phyloP scores from a whole-genome alignment of 92 coral and sea anemone species.

The Hydrozoanthus gracilis region DNA sequence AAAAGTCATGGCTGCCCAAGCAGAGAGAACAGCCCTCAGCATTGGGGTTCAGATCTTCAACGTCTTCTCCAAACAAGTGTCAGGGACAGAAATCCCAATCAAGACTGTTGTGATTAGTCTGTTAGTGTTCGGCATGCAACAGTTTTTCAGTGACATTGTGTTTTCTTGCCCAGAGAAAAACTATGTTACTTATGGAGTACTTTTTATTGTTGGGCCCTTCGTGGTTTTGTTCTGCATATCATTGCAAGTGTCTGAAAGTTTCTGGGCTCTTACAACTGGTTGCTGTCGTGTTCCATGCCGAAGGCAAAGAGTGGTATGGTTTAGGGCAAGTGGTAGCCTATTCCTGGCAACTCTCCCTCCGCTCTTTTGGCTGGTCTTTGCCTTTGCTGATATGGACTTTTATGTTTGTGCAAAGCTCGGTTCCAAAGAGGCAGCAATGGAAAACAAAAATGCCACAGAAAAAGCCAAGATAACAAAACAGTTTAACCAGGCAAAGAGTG shows the following conservation, averaged over 20 bases:
- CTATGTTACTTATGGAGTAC: conserved; percentile 60
- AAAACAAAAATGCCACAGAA: conserved; percentile 57
- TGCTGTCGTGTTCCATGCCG: conserved; percentile 40
- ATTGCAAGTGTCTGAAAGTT: conserved; percentile 67
- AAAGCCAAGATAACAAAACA: conserved; percentile 41
- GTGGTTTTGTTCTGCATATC: conserved; percentile 75
- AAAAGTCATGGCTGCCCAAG: background rate
- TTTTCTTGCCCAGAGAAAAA: conserved; percentile 75
- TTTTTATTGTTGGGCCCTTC: conserved; percentile 76
- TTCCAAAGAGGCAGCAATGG: conserved; percentile 55
- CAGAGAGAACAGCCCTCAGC: conserved; percentile 17
- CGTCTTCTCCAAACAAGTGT: conserved; percentile 18
- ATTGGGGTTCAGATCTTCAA: conserved; percentile 23
- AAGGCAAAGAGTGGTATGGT: conserved; percentile 61
- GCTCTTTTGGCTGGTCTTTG: conserved; percentile 73
- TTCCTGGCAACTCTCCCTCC: conserved; percentile 78
- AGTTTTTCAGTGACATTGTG: conserved; percentile 71
- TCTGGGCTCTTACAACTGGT: conserved; percentile 81
- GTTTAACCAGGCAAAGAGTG: conserved; percentile 59
- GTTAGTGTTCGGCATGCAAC: conserved; percentile 70
- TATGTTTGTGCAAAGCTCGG: conserved; percentile 81
- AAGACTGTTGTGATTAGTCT: conserved; percentile 68
- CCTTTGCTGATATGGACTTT: conserved; percentile 73
- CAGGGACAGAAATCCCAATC: conserved; percentile 59
- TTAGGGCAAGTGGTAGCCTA: conserved; percentile 64